These are phyloP conservation scores for Meandrina meandrites DNA, from an alignment of 92 coral and sea anemone species.

Conservation along the genomic window DNA sequence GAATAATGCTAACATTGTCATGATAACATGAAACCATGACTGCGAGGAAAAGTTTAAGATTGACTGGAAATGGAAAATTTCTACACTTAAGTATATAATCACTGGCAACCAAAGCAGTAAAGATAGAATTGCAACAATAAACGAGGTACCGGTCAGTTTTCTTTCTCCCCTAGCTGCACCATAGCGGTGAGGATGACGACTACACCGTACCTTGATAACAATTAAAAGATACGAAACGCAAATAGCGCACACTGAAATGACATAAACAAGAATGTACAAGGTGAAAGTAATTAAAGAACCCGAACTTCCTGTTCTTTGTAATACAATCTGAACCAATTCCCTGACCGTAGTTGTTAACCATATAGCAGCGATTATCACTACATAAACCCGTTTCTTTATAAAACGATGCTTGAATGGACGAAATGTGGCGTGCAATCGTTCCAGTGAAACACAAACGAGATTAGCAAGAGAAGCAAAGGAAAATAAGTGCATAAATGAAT, in stretches of 20 bases:
- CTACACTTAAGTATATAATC: background rate
- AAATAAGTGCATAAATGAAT: constrained; percentile 4
- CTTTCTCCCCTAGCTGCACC: background rate
- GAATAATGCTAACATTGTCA: background rate
- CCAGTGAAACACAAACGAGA: background rate
- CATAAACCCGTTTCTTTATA: background rate
- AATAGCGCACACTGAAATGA: background rate
- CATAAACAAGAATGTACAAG: background rate
- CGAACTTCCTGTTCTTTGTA: background rate
- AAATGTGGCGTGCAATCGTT: background rate
- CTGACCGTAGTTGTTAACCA: constrained; percentile 4
- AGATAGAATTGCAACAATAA: background rate
- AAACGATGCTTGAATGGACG: background rate
- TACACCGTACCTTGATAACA: background rate
- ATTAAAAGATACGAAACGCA: background rate
- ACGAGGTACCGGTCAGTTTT: background rate
- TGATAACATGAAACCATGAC: background rate
- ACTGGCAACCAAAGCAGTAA: background rate
- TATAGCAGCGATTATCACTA: background rate
- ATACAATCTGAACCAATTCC: constrained; percentile 10
- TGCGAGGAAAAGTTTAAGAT: background rate
- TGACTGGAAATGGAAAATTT: background rate
- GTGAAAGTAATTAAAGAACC: background rate
- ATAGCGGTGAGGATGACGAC: background rate
- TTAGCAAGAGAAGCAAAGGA: background rate